Evolutionary conservation across 2,888 invertebrate genomes (phyloP).

Genomic region (Tetragonula carbonaria): DNA sequence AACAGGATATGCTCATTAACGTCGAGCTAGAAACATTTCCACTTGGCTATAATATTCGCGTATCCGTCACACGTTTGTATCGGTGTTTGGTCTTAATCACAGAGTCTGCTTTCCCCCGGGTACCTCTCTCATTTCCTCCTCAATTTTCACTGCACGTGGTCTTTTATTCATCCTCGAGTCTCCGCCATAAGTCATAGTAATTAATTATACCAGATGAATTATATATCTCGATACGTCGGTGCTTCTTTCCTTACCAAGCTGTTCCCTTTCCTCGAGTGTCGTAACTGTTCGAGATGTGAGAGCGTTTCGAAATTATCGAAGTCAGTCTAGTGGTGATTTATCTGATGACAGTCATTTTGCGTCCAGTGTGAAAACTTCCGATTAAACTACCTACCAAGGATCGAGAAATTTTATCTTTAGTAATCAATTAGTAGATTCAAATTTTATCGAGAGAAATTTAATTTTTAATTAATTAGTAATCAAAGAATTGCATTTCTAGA

Average conservation of each 20-base stretch:
- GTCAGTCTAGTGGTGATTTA: not conserved
- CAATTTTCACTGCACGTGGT: constrained; percentile 36
- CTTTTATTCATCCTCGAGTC: constrained; percentile 16
- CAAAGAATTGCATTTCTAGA: too few relatives aligned
- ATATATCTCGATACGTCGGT: constrained; percentile 23
- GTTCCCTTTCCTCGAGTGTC: constrained; percentile 10
- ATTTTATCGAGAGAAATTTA: too few relatives aligned
- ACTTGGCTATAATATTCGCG: constrained; percentile 27
- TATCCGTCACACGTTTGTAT: constrained; percentile 25
- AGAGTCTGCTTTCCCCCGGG: constrained; percentile 28
- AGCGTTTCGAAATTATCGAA: not conserved
- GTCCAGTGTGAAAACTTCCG: not conserved
- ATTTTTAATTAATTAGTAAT: too few relatives aligned
- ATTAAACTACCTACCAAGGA: not conserved
- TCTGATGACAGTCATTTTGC: not conserved
- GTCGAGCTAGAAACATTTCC: constrained; percentile 33
- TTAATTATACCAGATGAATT: constrained; percentile 25
- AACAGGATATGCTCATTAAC: constrained; percentile 39
- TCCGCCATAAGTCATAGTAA: constrained; percentile 22
- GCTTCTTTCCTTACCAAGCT: constrained; percentile 10
- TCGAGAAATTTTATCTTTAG: too few relatives aligned
- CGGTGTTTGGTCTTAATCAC: constrained; percentile 32
- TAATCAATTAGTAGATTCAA: too few relatives aligned
- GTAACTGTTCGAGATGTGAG: not conserved
- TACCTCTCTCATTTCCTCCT: constrained; percentile 35